phyloP scores from a whole-genome alignment of 2,113 vertebrate genomes.

The Pseudopipra pipra region DNA sequence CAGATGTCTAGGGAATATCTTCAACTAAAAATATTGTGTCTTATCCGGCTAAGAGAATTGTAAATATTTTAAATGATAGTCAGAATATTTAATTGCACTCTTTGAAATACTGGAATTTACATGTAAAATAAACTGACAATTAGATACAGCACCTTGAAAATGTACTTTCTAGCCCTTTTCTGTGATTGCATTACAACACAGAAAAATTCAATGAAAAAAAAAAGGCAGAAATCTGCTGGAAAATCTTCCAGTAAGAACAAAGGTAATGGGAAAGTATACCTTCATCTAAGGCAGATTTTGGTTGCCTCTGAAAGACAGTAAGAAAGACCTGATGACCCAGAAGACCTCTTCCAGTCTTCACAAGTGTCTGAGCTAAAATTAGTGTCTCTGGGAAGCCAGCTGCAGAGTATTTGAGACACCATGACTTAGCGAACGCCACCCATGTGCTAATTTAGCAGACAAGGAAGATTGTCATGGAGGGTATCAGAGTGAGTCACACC shows the following conservation, averaged over 20 bases:
- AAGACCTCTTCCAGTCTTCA: not conserved
- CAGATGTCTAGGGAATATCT: conserved; percentile 58
- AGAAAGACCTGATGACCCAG: not conserved
- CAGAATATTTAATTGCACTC: conserved; percentile 57
- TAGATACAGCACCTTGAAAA: not conserved
- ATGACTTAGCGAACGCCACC: not conserved
- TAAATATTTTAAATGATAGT: conserved; percentile 65
- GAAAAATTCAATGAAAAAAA: not conserved
- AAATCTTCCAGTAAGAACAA: not conserved
- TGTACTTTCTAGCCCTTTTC: not conserved
- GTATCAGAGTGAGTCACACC: not conserved
- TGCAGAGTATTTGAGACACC: not conserved
- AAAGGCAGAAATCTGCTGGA: not conserved
- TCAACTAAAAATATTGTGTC: conserved; percentile 66
- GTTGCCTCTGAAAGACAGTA: not conserved
- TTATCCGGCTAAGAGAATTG: conserved; percentile 49
- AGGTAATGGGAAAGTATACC: not conserved
- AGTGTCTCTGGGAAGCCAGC: not conserved
- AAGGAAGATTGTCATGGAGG: not conserved
- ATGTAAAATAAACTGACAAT: conserved; percentile 24
- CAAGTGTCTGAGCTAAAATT: not conserved
- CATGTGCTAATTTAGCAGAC: conserved; percentile 17
- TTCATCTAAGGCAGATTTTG: not conserved
- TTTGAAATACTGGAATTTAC: conserved; percentile 23
- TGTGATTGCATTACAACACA: not conserved